phyloP scores from a whole-genome alignment of 1,140 invertebrate genomes.

The Littorina saxatilis region DNA sequence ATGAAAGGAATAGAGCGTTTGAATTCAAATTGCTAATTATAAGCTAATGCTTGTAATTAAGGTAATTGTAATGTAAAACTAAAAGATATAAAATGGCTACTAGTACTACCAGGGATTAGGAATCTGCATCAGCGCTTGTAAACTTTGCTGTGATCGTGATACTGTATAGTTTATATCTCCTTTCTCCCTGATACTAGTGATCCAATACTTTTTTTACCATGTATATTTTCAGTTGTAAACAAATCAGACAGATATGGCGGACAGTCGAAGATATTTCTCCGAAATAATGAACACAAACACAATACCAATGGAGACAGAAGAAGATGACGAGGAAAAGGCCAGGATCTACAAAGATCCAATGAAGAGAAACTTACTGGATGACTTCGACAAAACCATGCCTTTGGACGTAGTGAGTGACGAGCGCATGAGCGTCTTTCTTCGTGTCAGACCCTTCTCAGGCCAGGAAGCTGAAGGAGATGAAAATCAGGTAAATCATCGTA shows the following conservation, averaged over 20 bases:
- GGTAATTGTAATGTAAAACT: not conserved
- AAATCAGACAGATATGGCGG: constrained; percentile 1
- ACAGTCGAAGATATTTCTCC: constrained; percentile 29
- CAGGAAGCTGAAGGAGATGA: constrained; percentile 59
- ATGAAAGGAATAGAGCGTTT: no score
- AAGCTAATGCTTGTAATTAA: no score
- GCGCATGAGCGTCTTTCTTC: constrained; percentile 70
- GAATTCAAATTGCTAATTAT: no score
- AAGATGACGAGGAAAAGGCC: constrained; percentile 20
- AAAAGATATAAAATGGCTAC: not conserved
- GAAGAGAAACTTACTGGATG: constrained; percentile 43
- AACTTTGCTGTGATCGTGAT: not conserved
- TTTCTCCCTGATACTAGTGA: not conserved
- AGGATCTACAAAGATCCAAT: constrained; percentile 27
- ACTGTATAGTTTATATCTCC: not conserved
- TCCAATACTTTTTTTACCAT: not conserved
- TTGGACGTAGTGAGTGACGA: constrained; percentile 52
- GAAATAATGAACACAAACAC: constrained; percentile 34
- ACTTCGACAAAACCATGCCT: constrained; percentile 32
- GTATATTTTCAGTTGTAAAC: not conserved
- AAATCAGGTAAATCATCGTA: constrained; percentile 59
- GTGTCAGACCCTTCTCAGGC: constrained; percentile 68
- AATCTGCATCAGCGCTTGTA: not conserved
- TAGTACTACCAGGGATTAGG: not conserved
- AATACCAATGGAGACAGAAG: constrained; percentile 17